Percentiles rank a stretch among this genome's conserved stretches.
phyloP scores from a whole-genome alignment of 1,140 invertebrate species.

The Trichonephila inaurata region DNA sequence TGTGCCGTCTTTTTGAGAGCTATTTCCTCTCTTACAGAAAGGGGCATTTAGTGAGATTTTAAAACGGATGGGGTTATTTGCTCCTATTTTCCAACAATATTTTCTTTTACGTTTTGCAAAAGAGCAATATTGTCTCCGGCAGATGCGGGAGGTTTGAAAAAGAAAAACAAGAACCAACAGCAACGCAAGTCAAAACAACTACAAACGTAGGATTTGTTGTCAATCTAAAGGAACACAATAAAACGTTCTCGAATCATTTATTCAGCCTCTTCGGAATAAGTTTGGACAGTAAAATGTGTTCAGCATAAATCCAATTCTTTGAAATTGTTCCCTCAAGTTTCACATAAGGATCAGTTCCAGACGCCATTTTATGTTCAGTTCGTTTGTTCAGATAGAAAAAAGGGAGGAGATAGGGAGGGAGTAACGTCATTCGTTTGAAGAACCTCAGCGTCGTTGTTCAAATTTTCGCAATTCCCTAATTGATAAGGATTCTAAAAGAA shows the following conservation, averaged over 20 bases:
- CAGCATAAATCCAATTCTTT: conserved; percentile 53
- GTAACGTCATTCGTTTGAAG: not conserved
- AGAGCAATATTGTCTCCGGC: conserved; percentile 40
- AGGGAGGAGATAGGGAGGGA: not conserved
- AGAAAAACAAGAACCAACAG: not conserved
- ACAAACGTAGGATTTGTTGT: conserved; percentile 53
- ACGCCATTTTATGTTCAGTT: conserved; percentile 38
- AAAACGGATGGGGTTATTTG: conserved; percentile 40
- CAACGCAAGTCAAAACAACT: conserved; percentile 10
- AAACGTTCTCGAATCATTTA: conserved; percentile 74
- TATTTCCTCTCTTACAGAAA: conserved; percentile 6
- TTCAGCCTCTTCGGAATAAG: conserved; percentile 45
- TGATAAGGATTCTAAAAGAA: not conserved
- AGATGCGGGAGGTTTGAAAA: not conserved
- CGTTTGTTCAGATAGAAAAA: not conserved
- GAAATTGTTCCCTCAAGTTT: conserved; percentile 1
- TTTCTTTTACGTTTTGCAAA: not conserved
- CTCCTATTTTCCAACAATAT: not conserved
- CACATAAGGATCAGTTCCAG: not conserved
- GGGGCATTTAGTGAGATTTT: conserved; percentile 57
- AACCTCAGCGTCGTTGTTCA: not conserved
- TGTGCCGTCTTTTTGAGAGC: not conserved
- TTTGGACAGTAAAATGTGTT: conserved; percentile 72
- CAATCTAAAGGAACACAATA: conserved; percentile 71
- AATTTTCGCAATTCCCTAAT: conserved; percentile 1